phyloP scores from a whole-genome alignment of 2,888 invertebrate species.

The Arge pagana region DNA sequence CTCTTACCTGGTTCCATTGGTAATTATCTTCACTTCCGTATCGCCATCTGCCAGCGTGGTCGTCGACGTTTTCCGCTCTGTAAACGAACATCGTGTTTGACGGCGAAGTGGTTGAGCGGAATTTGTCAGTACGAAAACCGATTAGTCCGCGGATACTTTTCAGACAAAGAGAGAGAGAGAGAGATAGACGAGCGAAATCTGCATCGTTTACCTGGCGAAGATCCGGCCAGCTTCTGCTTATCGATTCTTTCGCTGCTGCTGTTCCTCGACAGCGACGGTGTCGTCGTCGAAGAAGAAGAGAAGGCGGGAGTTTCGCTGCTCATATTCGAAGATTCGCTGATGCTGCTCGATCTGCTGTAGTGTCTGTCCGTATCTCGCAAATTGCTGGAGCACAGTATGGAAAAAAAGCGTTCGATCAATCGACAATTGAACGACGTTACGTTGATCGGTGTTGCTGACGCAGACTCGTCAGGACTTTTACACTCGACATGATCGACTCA shows the following conservation, averaged over 20 bases:
- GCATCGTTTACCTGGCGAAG: conserved; percentile 29
- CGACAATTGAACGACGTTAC: no score
- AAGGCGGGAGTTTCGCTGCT: conserved; percentile 54
- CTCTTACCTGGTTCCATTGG: conserved; percentile 50
- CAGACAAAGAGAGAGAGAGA: no score
- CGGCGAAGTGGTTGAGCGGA: no score
- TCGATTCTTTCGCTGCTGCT: conserved; percentile 51
- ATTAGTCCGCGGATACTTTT: no score
- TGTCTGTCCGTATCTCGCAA: conserved; percentile 50
- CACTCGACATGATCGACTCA: no score
- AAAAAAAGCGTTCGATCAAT: no score
- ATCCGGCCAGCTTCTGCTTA: conserved; percentile 43
- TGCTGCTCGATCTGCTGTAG: conserved; percentile 54
- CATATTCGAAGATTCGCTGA: conserved; percentile 54
- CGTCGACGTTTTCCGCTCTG: conserved; percentile 48
- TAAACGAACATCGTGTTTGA: conserved; percentile 28
- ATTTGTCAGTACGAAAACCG: no score
- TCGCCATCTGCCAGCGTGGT: conserved; percentile 47
- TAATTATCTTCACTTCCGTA: conserved; percentile 46
- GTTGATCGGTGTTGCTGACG: no score
- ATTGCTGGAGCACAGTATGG: conserved; percentile 36
- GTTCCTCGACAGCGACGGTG: conserved; percentile 62
- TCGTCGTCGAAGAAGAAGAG: conserved; percentile 52
- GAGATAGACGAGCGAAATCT: neutral
- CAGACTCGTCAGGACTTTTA: no score